phyloP scores from a whole-genome alignment of 2,888 invertebrate genomes.

The Tryphoninae sp. region DNA sequence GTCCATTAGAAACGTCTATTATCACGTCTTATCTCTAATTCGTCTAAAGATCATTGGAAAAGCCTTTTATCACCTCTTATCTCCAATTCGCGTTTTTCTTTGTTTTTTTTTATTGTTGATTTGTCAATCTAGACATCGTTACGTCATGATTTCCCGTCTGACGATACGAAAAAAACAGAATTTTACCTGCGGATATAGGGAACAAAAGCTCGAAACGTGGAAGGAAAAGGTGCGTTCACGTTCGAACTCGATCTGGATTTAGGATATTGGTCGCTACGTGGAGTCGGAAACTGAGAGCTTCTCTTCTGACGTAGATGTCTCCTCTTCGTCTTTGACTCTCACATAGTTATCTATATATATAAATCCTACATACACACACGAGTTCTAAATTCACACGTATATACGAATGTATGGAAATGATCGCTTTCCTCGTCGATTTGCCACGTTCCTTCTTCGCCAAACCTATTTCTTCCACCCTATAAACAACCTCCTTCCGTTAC shows the following conservation, averaged over 20 bases:
- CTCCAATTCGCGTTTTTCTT: too few species aligned
- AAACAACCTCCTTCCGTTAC: conserved; percentile 5
- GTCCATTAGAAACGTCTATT: too few species aligned
- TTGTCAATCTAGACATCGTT: not conserved
- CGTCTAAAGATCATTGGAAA: too few species aligned
- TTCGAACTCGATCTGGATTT: conserved; percentile 76
- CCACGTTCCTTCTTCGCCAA: conserved; percentile 18
- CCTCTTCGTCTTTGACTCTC: conserved; percentile 1
- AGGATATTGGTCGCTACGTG: conserved; percentile 79
- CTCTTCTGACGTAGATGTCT: conserved; percentile 12
- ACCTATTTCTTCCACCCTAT: conserved; percentile 12
- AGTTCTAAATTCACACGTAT: not conserved
- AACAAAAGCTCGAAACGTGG: conserved; percentile 39
- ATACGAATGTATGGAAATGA: not conserved
- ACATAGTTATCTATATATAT: not conserved
- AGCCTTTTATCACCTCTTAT: too few species aligned
- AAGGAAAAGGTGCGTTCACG: conserved; percentile 65
- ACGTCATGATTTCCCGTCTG: not conserved
- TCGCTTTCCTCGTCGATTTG: conserved; percentile 27
- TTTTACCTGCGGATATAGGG: not conserved
- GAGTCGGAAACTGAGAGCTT: conserved; percentile 68
- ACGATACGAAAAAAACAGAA: not conserved
- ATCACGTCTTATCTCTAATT: too few species aligned
- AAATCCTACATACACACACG: not conserved
- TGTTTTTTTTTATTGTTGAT: too few species aligned